Conservation (phyloP, 1,140 invertebrate species). For the Proales similis region DNA sequence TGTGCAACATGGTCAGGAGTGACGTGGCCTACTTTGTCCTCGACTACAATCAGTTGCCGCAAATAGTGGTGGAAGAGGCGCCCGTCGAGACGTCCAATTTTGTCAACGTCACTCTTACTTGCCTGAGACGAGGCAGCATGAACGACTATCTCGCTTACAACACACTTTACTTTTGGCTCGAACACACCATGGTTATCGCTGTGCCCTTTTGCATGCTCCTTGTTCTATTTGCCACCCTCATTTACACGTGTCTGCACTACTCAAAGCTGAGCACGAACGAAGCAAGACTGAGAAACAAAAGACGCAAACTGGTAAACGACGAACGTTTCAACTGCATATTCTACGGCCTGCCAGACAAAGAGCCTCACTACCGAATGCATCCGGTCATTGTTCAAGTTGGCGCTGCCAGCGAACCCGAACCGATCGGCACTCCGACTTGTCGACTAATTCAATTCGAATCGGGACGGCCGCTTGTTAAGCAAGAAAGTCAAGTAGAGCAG, state of each 20-base stretch:
- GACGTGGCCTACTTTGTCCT: neutral
- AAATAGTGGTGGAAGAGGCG: neutral
- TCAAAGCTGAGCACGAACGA: constrained; percentile 9
- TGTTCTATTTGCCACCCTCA: constrained; percentile 7
- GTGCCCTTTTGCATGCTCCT: constrained; percentile 10
- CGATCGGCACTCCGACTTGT: too few species aligned
- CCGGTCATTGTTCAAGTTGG: too few species aligned
- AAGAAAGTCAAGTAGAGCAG: too few species aligned
- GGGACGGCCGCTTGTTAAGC: too few species aligned
- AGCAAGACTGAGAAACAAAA: constrained; percentile 7
- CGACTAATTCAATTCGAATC: too few species aligned
- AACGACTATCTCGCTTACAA: constrained; percentile 20
- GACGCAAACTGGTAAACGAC: constrained; percentile 15
- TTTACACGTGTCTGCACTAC: constrained; percentile 9
- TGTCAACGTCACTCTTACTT: constrained; percentile 11
- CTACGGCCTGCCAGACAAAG: too few species aligned
- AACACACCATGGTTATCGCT: constrained; percentile 34
- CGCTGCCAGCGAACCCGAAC: too few species aligned
- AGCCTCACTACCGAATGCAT: too few species aligned
- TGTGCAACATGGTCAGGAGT: constrained; percentile 26
- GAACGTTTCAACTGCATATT: too few species aligned
- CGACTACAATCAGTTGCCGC: neutral
- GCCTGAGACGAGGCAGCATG: neutral
- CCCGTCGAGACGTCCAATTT: too few species aligned
- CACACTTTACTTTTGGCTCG: constrained; percentile 33